Evolutionary conservation across 1,140 invertebrate genomes (phyloP).

Genomic region (Aporrectodea caliginosa): DNA sequence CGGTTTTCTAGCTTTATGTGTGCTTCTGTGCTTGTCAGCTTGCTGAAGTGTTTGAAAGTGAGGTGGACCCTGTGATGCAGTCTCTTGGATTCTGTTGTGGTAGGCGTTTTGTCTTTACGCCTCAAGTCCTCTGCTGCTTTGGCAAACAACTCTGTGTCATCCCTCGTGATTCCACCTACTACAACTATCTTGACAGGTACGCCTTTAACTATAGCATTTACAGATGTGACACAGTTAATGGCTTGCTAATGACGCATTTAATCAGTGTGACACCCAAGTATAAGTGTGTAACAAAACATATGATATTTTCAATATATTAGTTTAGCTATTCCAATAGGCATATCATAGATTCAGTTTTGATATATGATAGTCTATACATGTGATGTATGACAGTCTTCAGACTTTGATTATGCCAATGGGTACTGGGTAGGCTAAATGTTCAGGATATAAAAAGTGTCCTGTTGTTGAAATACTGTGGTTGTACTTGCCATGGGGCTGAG

Average conservation of each 20-base stretch:
- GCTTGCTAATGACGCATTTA: background rate
- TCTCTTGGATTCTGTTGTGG: conserved; percentile 97
- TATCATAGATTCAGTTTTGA: too few relatives aligned
- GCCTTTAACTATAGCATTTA: background rate
- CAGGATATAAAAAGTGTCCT: too few relatives aligned
- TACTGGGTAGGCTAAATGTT: too few relatives aligned
- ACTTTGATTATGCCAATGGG: too few relatives aligned
- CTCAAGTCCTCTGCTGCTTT: conserved; percentile 97
- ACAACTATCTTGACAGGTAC: conserved; percentile 94
- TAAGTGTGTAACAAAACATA: too few relatives aligned
- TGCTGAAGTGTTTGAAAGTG: conserved; percentile 93
- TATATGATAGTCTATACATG: too few relatives aligned
- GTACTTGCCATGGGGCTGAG: too few relatives aligned
- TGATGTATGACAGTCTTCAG: too few relatives aligned
- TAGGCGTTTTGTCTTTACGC: conserved; percentile 96
- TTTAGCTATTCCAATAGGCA: conserved; percentile 1
- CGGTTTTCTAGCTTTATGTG: too few relatives aligned
- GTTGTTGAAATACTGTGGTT: too few relatives aligned
- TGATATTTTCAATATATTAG: background rate
- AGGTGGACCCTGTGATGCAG: conserved; percentile 99
- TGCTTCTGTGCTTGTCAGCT: too few relatives aligned
- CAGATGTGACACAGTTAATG: background rate
- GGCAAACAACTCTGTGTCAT: conserved; percentile 99
- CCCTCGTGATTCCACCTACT: conserved; percentile 95
- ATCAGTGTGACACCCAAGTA: too few relatives aligned